These are phyloP conservation scores for Cyclargus thomasi DNA, from an alignment of 1,140 invertebrate species.

Conservation along the genomic window DNA sequence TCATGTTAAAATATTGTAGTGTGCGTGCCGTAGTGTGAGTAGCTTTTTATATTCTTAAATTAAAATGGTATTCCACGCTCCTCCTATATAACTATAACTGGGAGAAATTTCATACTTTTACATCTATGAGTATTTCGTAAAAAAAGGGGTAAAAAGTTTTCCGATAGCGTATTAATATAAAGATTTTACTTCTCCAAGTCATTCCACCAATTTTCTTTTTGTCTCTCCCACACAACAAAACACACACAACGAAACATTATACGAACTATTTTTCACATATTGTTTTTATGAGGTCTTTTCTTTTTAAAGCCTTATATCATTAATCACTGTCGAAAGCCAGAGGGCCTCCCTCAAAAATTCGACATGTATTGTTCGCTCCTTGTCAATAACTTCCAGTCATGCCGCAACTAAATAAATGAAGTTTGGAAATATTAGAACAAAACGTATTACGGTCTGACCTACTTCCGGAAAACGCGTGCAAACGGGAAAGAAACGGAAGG, in stretches of 20 bases:
- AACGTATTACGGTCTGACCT: conserved; percentile 14
- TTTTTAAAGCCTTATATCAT: conserved; percentile 29
- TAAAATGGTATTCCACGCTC: too few species aligned
- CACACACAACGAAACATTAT: not conserved
- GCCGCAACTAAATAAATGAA: conserved; percentile 23
- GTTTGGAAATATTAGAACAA: conserved; percentile 18
- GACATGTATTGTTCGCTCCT: conserved; percentile 29
- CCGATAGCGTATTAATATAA: too few species aligned
- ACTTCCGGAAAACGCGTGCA: not conserved
- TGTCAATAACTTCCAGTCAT: conserved; percentile 30
- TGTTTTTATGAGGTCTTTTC: conserved; percentile 12
- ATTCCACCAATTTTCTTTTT: not conserved
- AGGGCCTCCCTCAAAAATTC: conserved; percentile 34
- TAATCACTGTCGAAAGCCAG: conserved; percentile 32
- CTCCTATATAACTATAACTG: too few species aligned
- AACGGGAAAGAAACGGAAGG: too few species aligned
- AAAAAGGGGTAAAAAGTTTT: too few species aligned
- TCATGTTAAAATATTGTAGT: too few species aligned
- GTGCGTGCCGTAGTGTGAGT: too few species aligned
- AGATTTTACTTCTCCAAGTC: too few species aligned
- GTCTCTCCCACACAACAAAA: not conserved
- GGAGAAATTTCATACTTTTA: too few species aligned
- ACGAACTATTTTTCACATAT: not conserved
- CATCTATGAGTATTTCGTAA: too few species aligned
- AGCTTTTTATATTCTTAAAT: too few species aligned